Conservation (phyloP, 2,797 vertebrate species). For the Syngnathus acus region DNA sequence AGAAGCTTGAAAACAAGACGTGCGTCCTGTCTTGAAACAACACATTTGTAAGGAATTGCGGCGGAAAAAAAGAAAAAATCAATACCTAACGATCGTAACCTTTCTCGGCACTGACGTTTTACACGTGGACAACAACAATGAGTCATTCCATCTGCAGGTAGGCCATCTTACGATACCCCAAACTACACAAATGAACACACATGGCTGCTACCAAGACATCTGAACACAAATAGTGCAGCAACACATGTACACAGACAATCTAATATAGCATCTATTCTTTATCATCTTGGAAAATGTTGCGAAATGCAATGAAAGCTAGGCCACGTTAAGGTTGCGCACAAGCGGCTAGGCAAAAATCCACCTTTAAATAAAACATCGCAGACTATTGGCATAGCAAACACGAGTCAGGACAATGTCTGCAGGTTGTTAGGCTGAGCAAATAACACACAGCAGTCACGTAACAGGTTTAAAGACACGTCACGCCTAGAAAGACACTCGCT, state of each 20-base stretch:
- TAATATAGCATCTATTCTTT: not conserved
- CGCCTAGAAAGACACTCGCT: not conserved
- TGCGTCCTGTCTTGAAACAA: not conserved
- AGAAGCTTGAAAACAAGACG: not conserved
- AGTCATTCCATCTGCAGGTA: not conserved
- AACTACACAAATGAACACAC: not conserved
- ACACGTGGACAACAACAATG: not conserved
- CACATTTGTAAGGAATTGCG: not conserved
- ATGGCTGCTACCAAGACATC: not conserved
- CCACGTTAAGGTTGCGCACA: not conserved
- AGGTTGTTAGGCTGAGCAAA: conserved; percentile 5
- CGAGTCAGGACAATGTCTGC: conserved; percentile 1
- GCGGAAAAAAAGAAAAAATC: not conserved
- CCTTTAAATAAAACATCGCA: not conserved
- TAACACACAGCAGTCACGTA: not conserved
- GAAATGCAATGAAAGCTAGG: not conserved
- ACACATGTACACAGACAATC: no score
- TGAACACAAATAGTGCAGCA: no score
- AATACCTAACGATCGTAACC: conserved; percentile 1
- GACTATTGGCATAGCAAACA: conserved; percentile 7
- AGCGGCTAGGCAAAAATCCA: not conserved
- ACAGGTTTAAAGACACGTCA: not conserved
- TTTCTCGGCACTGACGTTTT: not conserved
- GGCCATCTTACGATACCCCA: not conserved
- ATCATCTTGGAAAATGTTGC: not conserved